These are phyloP conservation scores for Drosophila truncata DNA, from an alignment of 1,140 invertebrate genomes.

Conservation along the genomic window DNA sequence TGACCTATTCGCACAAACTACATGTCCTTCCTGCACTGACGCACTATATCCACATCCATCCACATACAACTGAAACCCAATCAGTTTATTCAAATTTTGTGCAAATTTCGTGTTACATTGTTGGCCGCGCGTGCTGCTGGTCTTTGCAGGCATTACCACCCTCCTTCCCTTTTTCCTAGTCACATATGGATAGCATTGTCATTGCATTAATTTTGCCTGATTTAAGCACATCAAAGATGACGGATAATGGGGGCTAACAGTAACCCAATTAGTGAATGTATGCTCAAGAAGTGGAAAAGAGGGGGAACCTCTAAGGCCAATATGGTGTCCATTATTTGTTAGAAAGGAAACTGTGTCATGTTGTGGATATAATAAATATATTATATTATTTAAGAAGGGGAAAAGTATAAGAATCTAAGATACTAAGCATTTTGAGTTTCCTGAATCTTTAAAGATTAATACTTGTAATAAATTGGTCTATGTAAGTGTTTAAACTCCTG, in stretches of 20 bases:
- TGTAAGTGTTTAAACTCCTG: too few relatives aligned
- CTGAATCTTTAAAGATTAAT: neutral
- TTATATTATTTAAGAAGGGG: neutral
- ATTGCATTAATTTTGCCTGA: conserved; percentile 41
- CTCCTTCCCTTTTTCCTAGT: neutral
- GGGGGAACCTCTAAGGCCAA: neutral
- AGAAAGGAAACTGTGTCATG: neutral
- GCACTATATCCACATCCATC: conserved; percentile 34
- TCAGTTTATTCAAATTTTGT: conserved; percentile 83
- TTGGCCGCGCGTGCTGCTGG: conserved; percentile 17
- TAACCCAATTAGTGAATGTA: conserved; percentile 55
- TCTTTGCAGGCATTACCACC: neutral
- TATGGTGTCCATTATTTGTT: neutral
- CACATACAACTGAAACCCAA: conserved; percentile 55
- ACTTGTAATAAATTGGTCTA: neutral
- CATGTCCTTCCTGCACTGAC: conserved; percentile 6
- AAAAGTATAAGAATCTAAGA: too few relatives aligned
- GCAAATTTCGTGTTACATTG: conserved; percentile 74
- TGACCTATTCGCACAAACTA: conserved; percentile 39
- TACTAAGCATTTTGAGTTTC: neutral
- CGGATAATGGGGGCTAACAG: conserved; percentile 29
- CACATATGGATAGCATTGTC: conserved; percentile 25
- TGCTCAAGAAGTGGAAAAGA: neutral
- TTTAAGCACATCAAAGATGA: conserved; percentile 58
- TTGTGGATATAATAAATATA: neutral